Percentiles rank a stretch among this genome's conserved stretches.
phyloP scores from a whole-genome alignment of 2,797 vertebrate genomes.

The Chloroceryle inda region DNA sequence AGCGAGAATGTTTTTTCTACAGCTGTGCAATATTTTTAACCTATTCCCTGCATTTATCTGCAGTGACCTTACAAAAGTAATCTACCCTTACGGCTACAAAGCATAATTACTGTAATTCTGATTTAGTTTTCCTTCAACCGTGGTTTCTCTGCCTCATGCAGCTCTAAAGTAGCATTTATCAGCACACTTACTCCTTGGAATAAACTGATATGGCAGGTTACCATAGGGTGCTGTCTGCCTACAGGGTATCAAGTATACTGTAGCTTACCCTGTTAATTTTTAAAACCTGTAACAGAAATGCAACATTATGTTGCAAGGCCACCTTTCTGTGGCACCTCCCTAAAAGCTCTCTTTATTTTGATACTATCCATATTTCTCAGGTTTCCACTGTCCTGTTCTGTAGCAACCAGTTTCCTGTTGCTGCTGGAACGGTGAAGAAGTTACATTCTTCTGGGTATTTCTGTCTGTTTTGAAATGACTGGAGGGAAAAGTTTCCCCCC shows the following conservation, averaged over 20 bases:
- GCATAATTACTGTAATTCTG: constrained; percentile 13
- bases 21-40: neutral
- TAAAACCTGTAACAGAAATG: neutral
- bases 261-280: constrained; percentile 34
- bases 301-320: neutral
- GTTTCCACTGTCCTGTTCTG: neutral
- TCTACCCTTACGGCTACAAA: neutral
- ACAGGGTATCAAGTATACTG: neutral
- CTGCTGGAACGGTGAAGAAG: neutral
- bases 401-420: neutral
- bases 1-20: neutral
- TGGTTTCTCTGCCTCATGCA: neutral
- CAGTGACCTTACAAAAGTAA: constrained; percentile 16
- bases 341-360: neutral
- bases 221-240: neutral
- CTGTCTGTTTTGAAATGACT: neutral
- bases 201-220: neutral
- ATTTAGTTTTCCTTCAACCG: neutral
- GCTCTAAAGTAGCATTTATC: neutral
- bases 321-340: neutral
- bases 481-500: neutral
- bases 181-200: neutral
- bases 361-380: neutral
- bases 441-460: neutral
- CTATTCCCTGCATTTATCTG: neutral